phyloP scores from a whole-genome alignment of 2,888 invertebrate genomes.

The Pelosia muscerda region DNA sequence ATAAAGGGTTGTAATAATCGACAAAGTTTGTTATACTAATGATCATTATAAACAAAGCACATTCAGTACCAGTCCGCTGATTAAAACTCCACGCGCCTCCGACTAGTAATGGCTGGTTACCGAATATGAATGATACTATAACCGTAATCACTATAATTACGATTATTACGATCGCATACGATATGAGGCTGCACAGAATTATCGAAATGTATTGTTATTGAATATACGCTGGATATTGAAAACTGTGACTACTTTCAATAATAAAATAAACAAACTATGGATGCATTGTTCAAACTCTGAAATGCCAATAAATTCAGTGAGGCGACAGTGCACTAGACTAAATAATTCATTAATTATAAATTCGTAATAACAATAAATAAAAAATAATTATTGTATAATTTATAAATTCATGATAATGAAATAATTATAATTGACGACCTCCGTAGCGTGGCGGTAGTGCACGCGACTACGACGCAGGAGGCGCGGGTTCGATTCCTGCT shows the following conservation, averaged over 20 bases:
- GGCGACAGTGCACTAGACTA: too few species aligned
- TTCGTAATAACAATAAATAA: too few species aligned
- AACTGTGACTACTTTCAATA: background rate
- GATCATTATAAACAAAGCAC: conserved; percentile 6
- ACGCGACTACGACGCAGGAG: too few species aligned
- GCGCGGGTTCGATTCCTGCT: too few species aligned
- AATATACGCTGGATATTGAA: background rate
- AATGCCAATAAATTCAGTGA: too few species aligned
- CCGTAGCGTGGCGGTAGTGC: too few species aligned
- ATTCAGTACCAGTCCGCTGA: background rate
- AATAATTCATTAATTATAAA: too few species aligned
- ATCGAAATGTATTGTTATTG: background rate
- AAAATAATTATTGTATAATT: too few species aligned
- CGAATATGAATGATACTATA: conserved; percentile 11
- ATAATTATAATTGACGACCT: too few species aligned
- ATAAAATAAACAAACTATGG: too few species aligned
- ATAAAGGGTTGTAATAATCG: background rate
- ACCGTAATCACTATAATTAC: conserved; percentile 13
- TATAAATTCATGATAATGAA: too few species aligned
- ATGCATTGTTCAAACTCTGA: too few species aligned
- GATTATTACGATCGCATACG: background rate
- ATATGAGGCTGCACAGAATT: background rate
- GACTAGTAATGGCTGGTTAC: conserved; percentile 11
- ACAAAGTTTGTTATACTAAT: conserved; percentile 2
- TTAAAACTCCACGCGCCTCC: conserved; percentile 3